Evolutionary conservation across 2,797 vertebrate species (phyloP), one percentile per base, ranked within the genome.

Genomic region (Yasuhikotakia modesta): DNA sequence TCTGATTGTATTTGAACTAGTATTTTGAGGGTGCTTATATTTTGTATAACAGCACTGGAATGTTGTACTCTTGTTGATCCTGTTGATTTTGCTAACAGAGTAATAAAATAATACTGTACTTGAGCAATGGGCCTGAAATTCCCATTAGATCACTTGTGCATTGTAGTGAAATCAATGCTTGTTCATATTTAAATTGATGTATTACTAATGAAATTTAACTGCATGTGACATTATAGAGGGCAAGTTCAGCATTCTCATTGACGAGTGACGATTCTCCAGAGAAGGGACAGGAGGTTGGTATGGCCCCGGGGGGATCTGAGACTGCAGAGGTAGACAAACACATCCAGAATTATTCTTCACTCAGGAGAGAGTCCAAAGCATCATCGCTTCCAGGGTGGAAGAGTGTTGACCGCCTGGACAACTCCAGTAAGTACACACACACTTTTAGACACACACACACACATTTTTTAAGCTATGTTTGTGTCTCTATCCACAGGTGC

Each of bases 331-430:
- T 84, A 0, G 86, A 87, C 0, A 73, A 72, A 0, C 70, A 84
- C 46, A 57, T 90, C 22, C 90, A 89, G 32, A 87, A 91, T 19
- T 93, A 91, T 76, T 17, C 91, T 6, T 92, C 92, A 39, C 87
- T 94, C 50, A 93, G 89, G 48, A 92, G 93, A 67, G 94, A 96
- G 68, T 86, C 69, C 53, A 86, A 27, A 5, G 86, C 82, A 16
- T 80, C 68, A 39, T 86, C 88, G 0, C 76, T 94, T 86, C 91
- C 95, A 1, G 88, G 90, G 74, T 96, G 96, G 96, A 96, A 92
- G 84, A 96, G 94, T 32, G 84, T 94, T 45, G 95, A 96, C 78
- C 89, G 92, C 21, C 90, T 97, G 81, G 95, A 97, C 69, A 93
- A 94, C 79, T 88, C 95, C 83, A 92, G 96, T 97, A 89, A 93